phyloP scores from a whole-genome alignment of 2,113 vertebrate species.

The Bos taurus region DNA sequence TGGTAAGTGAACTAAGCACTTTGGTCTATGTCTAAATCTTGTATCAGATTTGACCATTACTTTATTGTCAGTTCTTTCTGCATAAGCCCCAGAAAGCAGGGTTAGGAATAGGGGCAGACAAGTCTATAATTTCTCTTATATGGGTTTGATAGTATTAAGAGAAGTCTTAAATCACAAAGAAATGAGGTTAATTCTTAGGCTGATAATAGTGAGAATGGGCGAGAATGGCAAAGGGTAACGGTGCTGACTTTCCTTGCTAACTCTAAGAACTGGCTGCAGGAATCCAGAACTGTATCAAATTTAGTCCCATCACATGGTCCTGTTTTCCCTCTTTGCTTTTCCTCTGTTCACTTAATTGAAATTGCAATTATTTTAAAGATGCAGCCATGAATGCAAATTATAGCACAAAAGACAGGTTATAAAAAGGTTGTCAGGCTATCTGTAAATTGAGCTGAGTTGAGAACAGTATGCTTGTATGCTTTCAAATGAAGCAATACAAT shows the following conservation, averaged over 20 bases:
- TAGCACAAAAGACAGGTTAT: constrained; percentile 32
- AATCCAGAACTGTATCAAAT: background rate
- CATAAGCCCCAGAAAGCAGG: background rate
- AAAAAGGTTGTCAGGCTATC: constrained; percentile 16
- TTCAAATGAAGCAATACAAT: constrained; percentile 16
- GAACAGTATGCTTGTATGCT: background rate
- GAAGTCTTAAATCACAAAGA: constrained; percentile 23
- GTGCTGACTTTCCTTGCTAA: background rate
- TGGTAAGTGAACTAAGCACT: background rate
- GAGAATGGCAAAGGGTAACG: background rate
- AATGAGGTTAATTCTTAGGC: background rate
- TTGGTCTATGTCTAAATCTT: background rate
- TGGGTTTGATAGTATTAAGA: background rate
- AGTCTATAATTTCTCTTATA: background rate
- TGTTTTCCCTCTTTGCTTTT: background rate
- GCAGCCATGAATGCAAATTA: constrained; percentile 35
- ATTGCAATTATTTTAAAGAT: constrained; percentile 51
- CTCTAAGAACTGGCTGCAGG: background rate
- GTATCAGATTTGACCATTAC: background rate
- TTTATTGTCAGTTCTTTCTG: background rate
- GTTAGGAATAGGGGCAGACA: background rate
- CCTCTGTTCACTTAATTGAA: constrained; percentile 13
- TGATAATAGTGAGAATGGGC: background rate
- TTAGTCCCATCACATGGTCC: background rate
- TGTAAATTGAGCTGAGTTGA: constrained; percentile 19